phyloP scores from a whole-genome alignment of 1,140 invertebrate genomes.

The Idris sp. region DNA sequence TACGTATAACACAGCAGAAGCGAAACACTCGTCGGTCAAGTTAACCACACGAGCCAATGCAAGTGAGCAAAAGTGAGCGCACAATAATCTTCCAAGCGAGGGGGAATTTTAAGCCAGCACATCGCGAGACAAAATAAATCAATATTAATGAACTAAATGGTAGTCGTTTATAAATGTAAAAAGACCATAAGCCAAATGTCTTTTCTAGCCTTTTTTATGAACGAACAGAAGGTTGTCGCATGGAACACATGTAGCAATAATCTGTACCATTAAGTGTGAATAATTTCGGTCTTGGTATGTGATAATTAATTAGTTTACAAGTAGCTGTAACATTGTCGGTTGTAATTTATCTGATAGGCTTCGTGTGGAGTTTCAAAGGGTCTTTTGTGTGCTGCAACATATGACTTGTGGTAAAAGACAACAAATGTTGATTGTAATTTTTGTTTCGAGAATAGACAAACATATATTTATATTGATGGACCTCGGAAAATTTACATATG shows the following conservation, averaged over 20 bases:
- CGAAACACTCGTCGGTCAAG: constrained; percentile 35
- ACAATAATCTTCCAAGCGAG: constrained; percentile 24
- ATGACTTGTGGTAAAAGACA: too few relatives aligned
- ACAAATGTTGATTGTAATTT: too few relatives aligned
- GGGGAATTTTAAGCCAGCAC: constrained; percentile 22
- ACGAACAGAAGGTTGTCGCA: constrained; percentile 5
- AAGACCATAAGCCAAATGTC: background rate
- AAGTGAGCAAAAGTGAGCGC: constrained; percentile 26
- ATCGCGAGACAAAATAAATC: constrained; percentile 35
- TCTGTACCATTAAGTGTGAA: constrained; percentile 26
- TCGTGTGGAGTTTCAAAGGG: constrained; percentile 4
- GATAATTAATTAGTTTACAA: constrained; percentile 27
- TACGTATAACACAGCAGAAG: constrained; percentile 23
- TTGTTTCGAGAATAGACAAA: too few relatives aligned
- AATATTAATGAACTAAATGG: constrained; percentile 32
- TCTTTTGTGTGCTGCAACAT: constrained; percentile 7
- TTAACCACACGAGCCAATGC: constrained; percentile 36
- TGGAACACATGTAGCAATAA: constrained; percentile 28
- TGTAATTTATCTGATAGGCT: constrained; percentile 20
- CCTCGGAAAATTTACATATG: constrained; percentile 12
- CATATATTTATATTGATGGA: too few relatives aligned
- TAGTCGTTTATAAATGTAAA: too few relatives aligned
- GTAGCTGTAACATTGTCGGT: constrained; percentile 21
- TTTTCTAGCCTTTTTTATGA: constrained; percentile 1
- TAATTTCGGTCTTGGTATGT: constrained; percentile 21